Evolutionary conservation across 2,113 vertebrate species (phyloP).

Genomic region (Peucedramus taeniatus): DNA sequence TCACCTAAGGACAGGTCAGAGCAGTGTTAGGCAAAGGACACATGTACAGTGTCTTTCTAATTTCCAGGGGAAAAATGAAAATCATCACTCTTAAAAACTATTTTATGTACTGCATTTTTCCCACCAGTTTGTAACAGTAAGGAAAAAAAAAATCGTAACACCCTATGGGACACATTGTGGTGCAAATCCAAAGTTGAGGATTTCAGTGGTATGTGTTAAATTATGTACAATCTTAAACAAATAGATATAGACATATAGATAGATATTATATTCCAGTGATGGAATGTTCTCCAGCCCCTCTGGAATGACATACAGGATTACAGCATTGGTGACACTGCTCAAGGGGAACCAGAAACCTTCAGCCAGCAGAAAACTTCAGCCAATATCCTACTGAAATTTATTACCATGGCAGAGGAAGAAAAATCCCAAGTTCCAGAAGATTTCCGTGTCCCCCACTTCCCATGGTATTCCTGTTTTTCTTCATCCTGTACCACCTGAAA

Average conservation of each 20-base stretch:
- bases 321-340: neutral
- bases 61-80: neutral
- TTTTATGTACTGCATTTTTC: neutral
- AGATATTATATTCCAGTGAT: neutral
- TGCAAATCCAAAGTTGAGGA: neutral
- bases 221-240: neutral
- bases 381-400: neutral
- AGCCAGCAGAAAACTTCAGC: neutral
- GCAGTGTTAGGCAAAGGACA: neutral
- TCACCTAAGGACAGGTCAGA: conserved; percentile 43
- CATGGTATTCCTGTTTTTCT: neutral
- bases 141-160: neutral
- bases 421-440: neutral
- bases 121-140: neutral
- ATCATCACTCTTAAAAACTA: neutral
- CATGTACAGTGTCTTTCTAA: neutral
- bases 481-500: neutral
- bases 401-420: neutral
- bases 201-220: neutral
- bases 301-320: neutral
- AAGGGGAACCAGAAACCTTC: neutral
- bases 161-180: neutral
- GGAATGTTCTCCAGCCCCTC: neutral
- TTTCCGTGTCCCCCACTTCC: neutral
- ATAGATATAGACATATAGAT: too few relatives aligned